These are phyloP conservation scores for Stenotaenia linearis DNA, from an alignment of 2,888 invertebrate genomes.

Conservation along the genomic window DNA sequence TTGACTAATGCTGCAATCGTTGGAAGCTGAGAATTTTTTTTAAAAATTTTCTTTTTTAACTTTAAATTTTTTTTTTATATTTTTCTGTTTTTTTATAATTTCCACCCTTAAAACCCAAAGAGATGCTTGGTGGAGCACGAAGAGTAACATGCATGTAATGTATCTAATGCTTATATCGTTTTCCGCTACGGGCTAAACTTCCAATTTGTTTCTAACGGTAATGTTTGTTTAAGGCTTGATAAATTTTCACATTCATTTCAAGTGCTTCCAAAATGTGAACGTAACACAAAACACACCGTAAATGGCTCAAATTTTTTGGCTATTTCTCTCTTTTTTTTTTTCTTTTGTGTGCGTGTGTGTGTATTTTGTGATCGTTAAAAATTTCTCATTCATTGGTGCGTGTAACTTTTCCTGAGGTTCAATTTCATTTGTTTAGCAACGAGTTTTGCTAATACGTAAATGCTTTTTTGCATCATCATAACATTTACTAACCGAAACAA, in stretches of 20 bases:
- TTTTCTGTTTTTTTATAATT: background rate
- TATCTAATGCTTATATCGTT: background rate
- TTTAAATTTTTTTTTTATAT: background rate
- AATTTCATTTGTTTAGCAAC: background rate
- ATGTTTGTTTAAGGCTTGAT: background rate
- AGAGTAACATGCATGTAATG: background rate
- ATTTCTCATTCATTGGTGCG: background rate
- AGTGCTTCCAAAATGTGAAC: slow-evolving; percentile 15
- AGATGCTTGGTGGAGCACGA: background rate
- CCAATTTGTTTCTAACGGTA: background rate
- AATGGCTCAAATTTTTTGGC: slow-evolving; percentile 20
- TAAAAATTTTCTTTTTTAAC: background rate
- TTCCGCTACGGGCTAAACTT: background rate
- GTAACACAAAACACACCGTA: background rate
- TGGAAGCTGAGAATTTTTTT: background rate
- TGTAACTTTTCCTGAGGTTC: background rate
- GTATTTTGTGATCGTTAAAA: background rate
- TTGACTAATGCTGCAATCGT: background rate
- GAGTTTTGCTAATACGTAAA: background rate
- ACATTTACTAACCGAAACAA: background rate
- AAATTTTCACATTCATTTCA: background rate
- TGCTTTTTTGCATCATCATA: background rate
- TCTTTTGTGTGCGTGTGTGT: no score
- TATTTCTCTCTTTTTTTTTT: background rate
- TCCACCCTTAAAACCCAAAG: background rate